These are phyloP conservation scores for Motacilla tschutschensis DNA, from an alignment of 2,113 vertebrate genomes.

Conservation along the genomic window DNA sequence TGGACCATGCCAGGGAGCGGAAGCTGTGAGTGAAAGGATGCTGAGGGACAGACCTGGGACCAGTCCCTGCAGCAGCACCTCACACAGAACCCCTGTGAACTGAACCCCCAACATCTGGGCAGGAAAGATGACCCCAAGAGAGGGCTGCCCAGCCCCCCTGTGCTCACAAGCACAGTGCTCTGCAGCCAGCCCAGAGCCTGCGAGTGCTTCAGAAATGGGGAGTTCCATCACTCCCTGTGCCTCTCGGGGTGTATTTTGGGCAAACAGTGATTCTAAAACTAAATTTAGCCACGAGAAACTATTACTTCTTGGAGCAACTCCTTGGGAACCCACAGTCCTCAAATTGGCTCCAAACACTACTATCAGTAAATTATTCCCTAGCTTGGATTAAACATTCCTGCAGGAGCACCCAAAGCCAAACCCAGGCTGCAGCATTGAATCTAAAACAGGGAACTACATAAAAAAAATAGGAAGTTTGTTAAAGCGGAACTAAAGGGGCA, in stretches of 20 bases:
- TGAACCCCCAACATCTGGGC: not conserved
- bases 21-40: not conserved
- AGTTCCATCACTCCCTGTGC: not conserved
- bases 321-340: slow-evolving; percentile 36
- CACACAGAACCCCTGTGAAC: not conserved
- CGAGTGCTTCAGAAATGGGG: rapidly evolving
- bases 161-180: not conserved
- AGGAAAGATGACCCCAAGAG: not conserved
- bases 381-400: not conserved
- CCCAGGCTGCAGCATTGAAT: not conserved
- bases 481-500: slow-evolving; percentile 27
- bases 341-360: not conserved
- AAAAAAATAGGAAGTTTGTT: slow-evolving; percentile 24
- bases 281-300: slow-evolving; percentile 31
- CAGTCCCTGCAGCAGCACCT: not conserved
- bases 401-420: slow-evolving; percentile 11
- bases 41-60: rapidly evolving
- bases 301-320: slow-evolving; percentile 25
- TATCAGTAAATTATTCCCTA: not conserved
- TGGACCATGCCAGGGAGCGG: rapidly evolving
- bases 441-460: slow-evolving; percentile 17
- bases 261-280: not conserved
- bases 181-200: not conserved
- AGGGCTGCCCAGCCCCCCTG: not conserved
- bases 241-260: not conserved